Evolutionary conservation across 2,888 invertebrate species (phyloP).

Genomic region (Balanococcus diminutus): DNA sequence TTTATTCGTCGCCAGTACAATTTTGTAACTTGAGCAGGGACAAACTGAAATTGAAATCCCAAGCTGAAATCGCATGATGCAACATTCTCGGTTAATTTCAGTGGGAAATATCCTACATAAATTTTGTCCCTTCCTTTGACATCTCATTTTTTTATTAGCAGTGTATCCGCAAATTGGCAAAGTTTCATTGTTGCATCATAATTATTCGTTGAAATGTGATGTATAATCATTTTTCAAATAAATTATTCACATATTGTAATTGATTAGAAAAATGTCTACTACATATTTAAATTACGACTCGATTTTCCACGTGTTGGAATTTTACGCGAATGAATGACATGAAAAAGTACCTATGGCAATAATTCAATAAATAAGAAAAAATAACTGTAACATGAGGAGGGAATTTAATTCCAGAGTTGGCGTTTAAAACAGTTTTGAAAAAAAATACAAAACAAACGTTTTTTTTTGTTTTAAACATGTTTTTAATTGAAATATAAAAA

Average conservation of each 20-base stretch:
- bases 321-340: not conserved
- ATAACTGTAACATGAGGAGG: too few species aligned
- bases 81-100: not conserved
- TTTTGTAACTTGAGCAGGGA: not conserved
- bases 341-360: not conserved
- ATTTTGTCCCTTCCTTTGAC: conserved; percentile 9
- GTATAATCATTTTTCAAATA: not conserved
- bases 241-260: not conserved
- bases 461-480: too few species aligned
- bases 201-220: not conserved
- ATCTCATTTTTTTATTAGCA: not conserved
- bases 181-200: not conserved
- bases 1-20: too few species aligned
- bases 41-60: not conserved
- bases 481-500: too few species aligned
- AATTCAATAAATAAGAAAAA: too few species aligned
- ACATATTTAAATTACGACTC: not conserved
- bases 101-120: not conserved
- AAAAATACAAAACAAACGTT: too few species aligned
- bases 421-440: too few species aligned
- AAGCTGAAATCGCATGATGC: not conserved
- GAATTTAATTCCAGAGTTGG: too few species aligned
- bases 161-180: not conserved
- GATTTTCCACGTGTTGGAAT: not conserved
- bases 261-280: not conserved